Base-by-base conservation (phyloP, 1,140 invertebrate genomes). In the Doryteuthis pealeii region DNA sequence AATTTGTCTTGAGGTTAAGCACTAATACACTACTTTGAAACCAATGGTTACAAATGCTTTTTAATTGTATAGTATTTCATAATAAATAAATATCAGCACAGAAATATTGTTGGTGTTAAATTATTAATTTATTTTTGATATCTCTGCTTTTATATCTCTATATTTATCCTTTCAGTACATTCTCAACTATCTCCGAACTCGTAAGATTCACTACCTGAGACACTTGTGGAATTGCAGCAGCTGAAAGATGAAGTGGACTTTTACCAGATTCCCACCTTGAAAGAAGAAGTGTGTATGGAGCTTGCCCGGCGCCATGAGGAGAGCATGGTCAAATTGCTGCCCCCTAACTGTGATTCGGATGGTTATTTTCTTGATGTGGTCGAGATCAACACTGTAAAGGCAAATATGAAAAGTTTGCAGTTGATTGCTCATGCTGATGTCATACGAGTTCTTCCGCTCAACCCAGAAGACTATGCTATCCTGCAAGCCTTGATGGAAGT, bases 171-270 rank as follows among this genome's bases (percentile, higher is more conserved):
- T 68, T 30, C 28, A 68, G 66, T 26, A 68, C 30, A 33, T 68
- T 33, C 31, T 68, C 15, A 68, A 68, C 30, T 68, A 26, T 31
- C 66, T 68, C 30, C 66, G 66, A 1, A 68, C 66, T 26, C 18
- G 30, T 32, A 68, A 68, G 31, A 31, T 68, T 68, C 32, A 68
- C 66, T 68, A 10, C 66, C 66, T 31, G 66, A 68, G 18, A 33
- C 22, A 30, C 28, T 68, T 22, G 66, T 68, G 18, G 66, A 68
- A 32, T 33, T 68, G 10, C 66, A 68, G 28, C 28, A 68, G 18
- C 28, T 68, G 6, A 68, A 32, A 30, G 66, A 68, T 68, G 66
- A 68, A 31, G 66, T 33, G 18, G 66, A 68, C 32, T 68, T 68
- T 31, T 68, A 68, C 31, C 66, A 68, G 31, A 68, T 68, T 14